Conservation (phyloP, 2,888 invertebrate genomes). For the Sussaba pulchella region DNA sequence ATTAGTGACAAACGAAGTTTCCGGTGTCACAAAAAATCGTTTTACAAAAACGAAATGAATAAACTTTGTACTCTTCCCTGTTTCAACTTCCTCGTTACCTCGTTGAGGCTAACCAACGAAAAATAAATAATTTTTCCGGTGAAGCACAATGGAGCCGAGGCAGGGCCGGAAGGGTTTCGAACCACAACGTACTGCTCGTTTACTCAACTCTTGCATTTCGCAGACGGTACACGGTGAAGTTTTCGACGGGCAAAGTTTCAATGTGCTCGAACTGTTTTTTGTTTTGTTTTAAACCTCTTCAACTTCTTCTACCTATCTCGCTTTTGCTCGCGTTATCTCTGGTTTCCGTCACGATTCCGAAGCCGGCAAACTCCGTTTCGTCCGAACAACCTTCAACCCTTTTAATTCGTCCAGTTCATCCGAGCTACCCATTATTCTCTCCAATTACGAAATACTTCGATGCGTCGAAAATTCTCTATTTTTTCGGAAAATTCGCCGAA, state of each 20-base stretch:
- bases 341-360: background rate
- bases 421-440: no score
- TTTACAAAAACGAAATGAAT: background rate
- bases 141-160: background rate
- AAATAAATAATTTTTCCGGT: background rate
- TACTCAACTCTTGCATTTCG: slow-evolving; percentile 22
- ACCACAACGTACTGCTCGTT: background rate
- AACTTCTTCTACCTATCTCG: background rate
- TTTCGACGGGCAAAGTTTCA: slow-evolving; percentile 32
- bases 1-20: no score
- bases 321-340: background rate
- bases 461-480: no score
- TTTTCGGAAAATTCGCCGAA: no score
- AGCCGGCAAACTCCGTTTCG: background rate
- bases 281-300: background rate
- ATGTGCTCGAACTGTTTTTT: slow-evolving; percentile 33
- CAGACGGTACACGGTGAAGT: slow-evolving; percentile 29
- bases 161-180: background rate
- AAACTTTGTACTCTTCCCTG: background rate
- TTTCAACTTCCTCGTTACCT: background rate
- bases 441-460: no score
- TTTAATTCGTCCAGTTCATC: no score
- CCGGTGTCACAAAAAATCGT: no score
- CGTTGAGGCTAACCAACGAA: slow-evolving; percentile 9
- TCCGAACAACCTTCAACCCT: no score